Base-by-base conservation (phyloP, 2,797 vertebrate species). In the Cryptoblepharus egeriae region DNA sequence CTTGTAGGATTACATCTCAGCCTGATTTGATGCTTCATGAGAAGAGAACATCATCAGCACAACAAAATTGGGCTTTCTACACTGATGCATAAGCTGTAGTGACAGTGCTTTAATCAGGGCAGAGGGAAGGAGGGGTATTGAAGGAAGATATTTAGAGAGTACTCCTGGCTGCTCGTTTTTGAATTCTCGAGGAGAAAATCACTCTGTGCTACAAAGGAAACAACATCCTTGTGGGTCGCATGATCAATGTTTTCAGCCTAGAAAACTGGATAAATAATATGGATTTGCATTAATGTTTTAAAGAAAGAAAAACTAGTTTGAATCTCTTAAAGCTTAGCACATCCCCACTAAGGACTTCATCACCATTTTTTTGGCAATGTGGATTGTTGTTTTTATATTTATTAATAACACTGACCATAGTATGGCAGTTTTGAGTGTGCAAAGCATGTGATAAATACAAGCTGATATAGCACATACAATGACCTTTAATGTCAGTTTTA, bases 1-100 rank as follows among this genome's bases (percentile, higher is more conserved):
- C 77, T 80, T 87, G 58, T 42, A 42, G 81, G 86, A 92, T 91
- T 89, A 89, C 71, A 84, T 68, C 85, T 80, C 79, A 89, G 64
- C 4, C 0, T 0, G 65, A 87, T 86, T 91, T 90, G 88, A 88
- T 90, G 86, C 78, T 71, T 37, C 16, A 77, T 73, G 85, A 91
- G 91, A 81, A 76, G 75, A 72, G 78, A 61, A 45, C 72, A 91
- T 92, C 68, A 82, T 82, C 76, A 87, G 72, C 85, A 77, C 81
- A 90, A 83, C 24, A 60, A 88, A 89, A 87, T 57, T 80, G 68
- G 80, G 75, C 39, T 91, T 88, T 90, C 83, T 77, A 28, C 65
- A 20, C 84, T 82, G 76, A 83, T 58, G 52, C 42, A 83, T 75
- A 85, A 83, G 63, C 42, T 75, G 37, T 30, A 58, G n/a, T 60